phyloP scores from a whole-genome alignment of 2,113 vertebrate species.

The Neomonachus schauinslandi region DNA sequence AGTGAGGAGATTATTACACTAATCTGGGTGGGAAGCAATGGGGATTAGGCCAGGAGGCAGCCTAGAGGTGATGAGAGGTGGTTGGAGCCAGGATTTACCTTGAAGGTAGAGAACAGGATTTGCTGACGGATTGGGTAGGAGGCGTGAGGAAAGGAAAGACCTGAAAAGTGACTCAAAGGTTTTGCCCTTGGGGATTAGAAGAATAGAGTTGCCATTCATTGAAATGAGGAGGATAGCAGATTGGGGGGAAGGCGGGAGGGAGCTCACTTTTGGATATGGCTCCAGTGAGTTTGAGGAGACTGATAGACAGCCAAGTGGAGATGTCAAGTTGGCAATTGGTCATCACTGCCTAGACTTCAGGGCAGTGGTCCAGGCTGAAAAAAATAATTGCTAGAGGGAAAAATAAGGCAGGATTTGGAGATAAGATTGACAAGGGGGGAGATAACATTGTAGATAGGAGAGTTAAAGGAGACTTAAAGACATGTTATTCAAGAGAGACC shows the following conservation, averaged over 20 bases:
- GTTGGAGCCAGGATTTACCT: background rate
- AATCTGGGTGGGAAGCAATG: background rate
- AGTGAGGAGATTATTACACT: background rate
- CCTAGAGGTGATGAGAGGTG: background rate
- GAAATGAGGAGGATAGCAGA: background rate
- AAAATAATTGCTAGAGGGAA: background rate
- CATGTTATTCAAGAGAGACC: background rate
- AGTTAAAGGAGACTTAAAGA: background rate
- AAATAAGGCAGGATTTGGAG: background rate
- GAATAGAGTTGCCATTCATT: too few species aligned
- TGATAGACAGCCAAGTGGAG: background rate
- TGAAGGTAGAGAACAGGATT: background rate
- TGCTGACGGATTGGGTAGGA: background rate
- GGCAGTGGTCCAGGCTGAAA: background rate
- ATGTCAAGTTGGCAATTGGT: background rate
- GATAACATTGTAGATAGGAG: background rate
- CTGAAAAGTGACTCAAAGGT: background rate
- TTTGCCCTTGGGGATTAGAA: background rate
- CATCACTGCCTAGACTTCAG: background rate
- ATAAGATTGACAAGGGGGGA: background rate
- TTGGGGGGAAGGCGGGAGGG: too few species aligned
- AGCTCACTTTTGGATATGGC: background rate
- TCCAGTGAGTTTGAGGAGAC: background rate
- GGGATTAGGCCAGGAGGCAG: background rate
- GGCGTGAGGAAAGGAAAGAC: background rate